Evolutionary conservation across 2,888 invertebrate genomes (phyloP), one percentile per base, ranked within the genome.

Genomic region (Colletes collaris): DNA sequence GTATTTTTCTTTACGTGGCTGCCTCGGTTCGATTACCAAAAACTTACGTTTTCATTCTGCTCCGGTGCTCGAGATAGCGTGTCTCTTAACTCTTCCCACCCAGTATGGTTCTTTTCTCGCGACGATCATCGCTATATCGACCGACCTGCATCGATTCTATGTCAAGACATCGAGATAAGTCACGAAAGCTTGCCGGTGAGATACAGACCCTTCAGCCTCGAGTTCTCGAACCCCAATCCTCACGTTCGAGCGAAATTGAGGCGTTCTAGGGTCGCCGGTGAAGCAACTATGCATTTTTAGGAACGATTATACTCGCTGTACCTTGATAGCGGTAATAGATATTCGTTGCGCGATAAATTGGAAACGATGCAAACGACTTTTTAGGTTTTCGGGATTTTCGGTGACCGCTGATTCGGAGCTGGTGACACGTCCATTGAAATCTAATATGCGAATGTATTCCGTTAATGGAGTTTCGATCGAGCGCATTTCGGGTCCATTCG

Each of bases 131-230:
- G 65, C 49, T 37, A 58, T 60, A 66, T 82, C 62, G 82, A 69
- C 56, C 67, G 76, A 80, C 76, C 72, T 76, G 76, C 72, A 80
- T 82, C 81, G 81, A 69, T 72, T 70, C 63, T 73, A 46, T 62
- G 56, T 6, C 80, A 71, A 62, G 71, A 69, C 76, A 80, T 73
- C 69, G 63, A 82, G 81, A 82, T 82, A 82, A 82, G 81, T 73
- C 81, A 82, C 81, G 81, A 44, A 70, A 70, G 62, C 55, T 73
- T 53, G 40, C 52, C 19, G 35, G 27, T 10, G n/a, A 65, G 72
- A 80, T 76, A 76, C 73, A 76, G 81, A 58, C 53, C 27, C 66
- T 59, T 65, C 60, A 58, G 37, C 40, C 44, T 71, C 67, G 49
- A 80, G 76, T 65, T 44, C 27, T 46, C 63, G 52, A 46, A 64